Evolutionary conservation across 1,140 invertebrate species (phyloP), one percentile per base, ranked within the genome.

Genomic region (Drosophila paulistorum): DNA sequence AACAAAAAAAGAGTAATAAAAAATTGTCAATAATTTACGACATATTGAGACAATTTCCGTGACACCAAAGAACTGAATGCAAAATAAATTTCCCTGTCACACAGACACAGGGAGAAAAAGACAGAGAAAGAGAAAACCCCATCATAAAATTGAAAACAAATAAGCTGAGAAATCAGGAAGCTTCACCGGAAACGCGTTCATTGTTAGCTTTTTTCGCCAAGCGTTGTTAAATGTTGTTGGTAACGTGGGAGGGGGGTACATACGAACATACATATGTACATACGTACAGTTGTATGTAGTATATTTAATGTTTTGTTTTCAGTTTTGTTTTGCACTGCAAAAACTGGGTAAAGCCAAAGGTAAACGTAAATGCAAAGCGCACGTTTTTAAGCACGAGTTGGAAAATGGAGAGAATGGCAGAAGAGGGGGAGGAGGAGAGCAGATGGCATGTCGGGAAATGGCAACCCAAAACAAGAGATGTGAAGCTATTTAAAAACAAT

Each of bases 401-500:
- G 7, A 26, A 13, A 54, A 9, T 54, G 48, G 11, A 3, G 10
- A 14, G 2, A 9, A n/a, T 1, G 45, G 7, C 20, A 17, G 6
- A 1, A 7, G 14, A 2, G 14, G 17, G 3, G 3, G 17, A 17
- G 17, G 17, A 17, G 17, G 17, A 17, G 17, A 23, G 45, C 1
- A 9, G 13, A 17, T 9, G 17, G 45, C 45, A 51, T 51, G 20
- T 20, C 45, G 45, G 45, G 45, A 51, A 51, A 23, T 51, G 45
- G 45, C 45, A 51, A 51, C 17, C 20, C 45, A 51, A 51, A 51
- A 71, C 65, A 68, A 86, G 75, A 71, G 68, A 71, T 73, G 82
- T 67, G 64, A 30, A 86, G 82, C 82, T 86, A 86, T 86, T 86
- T 86, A 81, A 86, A 86, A 86, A 86, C 82, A 86, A 86, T 86